Evolutionary conservation across 2,113 vertebrate species (phyloP).

Genomic region (Cheirogaleus medius): DNA sequence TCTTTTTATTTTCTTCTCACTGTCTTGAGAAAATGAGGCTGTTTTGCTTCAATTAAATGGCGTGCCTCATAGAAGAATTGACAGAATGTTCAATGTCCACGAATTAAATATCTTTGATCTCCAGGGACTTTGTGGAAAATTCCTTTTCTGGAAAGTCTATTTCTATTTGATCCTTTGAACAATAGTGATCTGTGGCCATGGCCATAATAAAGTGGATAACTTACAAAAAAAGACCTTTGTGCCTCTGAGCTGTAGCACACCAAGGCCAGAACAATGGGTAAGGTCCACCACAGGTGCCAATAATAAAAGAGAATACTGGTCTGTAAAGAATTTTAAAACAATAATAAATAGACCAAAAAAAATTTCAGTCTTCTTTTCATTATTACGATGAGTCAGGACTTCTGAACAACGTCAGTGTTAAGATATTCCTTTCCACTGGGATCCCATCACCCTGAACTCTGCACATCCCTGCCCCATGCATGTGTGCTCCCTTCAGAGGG

Average conservation of each 20-base stretch:
- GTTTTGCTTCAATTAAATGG: not conserved
- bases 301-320: not conserved
- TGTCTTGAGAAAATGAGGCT: slow-evolving; percentile 46
- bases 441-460: not conserved
- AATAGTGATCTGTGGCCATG: not conserved
- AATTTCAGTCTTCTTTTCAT: not conserved
- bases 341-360: not conserved
- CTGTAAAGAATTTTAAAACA: slow-evolving; percentile 46
- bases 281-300: not conserved
- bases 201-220: not conserved
- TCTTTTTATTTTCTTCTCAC: not conserved
- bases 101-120: slow-evolving; percentile 30
- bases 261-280: not conserved
- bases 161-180: slow-evolving; percentile 7
- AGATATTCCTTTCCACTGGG: too few species aligned
- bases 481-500: not conserved
- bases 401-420: not conserved
- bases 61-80: not conserved
- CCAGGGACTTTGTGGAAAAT: not conserved
- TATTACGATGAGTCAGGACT: not conserved
- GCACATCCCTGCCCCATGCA: accelerated
- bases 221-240: not conserved
- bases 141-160: slow-evolving; percentile 16
- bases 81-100: not conserved
- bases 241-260: not conserved